A percentile compares a stretch with the other conserved stretches of the same genome.
Evolutionary conservation across 2,113 vertebrate genomes (phyloP).

Genomic region (Nothoprocta pentlandii): DNA sequence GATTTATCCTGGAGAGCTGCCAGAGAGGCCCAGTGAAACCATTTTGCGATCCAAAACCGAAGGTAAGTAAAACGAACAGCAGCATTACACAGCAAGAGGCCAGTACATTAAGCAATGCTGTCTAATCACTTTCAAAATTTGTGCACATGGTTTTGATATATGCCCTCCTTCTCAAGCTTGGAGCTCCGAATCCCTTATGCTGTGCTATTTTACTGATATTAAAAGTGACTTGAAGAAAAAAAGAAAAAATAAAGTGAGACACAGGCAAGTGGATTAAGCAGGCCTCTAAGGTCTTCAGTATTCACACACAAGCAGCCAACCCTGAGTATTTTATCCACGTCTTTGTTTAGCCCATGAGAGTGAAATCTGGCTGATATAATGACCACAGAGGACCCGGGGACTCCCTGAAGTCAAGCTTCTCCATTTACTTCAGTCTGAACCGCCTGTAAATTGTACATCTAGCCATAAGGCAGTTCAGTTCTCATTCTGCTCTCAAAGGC

Average conservation of each 20-base stretch:
- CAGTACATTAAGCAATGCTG: neutral
- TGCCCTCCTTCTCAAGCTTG: neutral
- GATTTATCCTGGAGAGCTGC: neutral
- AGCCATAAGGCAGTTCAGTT: neutral
- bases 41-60: neutral
- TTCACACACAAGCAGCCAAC: neutral
- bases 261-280: neutral
- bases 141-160: neutral
- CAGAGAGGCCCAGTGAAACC: neutral
- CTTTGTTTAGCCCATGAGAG: neutral
- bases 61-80: neutral
- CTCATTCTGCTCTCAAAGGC: neutral
- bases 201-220: rapidly evolving
- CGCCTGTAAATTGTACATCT: neutral
- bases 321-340: neutral
- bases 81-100: neutral
- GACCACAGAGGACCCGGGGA: neutral
- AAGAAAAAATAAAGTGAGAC: neutral
- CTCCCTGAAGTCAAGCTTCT: neutral
- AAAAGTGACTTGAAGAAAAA: neutral
- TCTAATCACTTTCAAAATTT: neutral
- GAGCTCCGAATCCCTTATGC: neutral
- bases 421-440: neutral
- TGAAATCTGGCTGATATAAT: neutral
- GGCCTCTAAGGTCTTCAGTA: neutral